These are phyloP conservation scores for Notoglanidium macrostoma DNA, from an alignment of 2,797 vertebrate species.

Conservation along the genomic window DNA sequence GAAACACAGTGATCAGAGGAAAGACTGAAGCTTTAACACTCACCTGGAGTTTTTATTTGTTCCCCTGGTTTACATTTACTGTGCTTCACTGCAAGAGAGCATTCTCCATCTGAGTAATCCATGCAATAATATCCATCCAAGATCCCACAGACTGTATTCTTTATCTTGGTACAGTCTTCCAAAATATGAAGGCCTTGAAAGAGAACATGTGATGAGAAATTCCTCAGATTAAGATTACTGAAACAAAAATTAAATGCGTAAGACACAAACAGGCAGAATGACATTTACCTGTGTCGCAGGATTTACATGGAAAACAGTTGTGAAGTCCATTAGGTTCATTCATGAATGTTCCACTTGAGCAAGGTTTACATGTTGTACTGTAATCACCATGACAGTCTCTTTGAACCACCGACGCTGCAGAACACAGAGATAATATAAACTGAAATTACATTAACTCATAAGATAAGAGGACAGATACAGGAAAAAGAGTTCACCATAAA, in stretches of 20 bases:
- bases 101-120: not conserved
- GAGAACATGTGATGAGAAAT: slow-evolving; percentile 31
- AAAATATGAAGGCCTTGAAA: slow-evolving; percentile 42
- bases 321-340: slow-evolving; percentile 39
- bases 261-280: not conserved
- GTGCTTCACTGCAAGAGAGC: slow-evolving; percentile 47
- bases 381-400: slow-evolving; percentile 21
- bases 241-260: not conserved
- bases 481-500: not conserved
- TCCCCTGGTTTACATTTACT: slow-evolving; percentile 44
- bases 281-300: slow-evolving; percentile 57
- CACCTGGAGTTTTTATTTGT: slow-evolving; percentile 35
- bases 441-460: not conserved
- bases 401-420: slow-evolving; percentile 46
- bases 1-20: not conserved
- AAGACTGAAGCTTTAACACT: not conserved
- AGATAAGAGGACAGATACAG: not conserved
- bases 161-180: slow-evolving; percentile 18
- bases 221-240: not conserved
- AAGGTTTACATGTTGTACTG: slow-evolving; percentile 50
- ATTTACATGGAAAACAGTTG: slow-evolving; percentile 35
- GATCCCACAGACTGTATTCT: not conserved
- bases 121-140: slow-evolving; percentile 57
- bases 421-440: not conserved
- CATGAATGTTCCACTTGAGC: slow-evolving; percentile 50